A percentile compares a stretch with the other conserved stretches of the same genome.
Evolutionary conservation across 2,113 vertebrate species (phyloP).

Genomic region (Promerops cafer): DNA sequence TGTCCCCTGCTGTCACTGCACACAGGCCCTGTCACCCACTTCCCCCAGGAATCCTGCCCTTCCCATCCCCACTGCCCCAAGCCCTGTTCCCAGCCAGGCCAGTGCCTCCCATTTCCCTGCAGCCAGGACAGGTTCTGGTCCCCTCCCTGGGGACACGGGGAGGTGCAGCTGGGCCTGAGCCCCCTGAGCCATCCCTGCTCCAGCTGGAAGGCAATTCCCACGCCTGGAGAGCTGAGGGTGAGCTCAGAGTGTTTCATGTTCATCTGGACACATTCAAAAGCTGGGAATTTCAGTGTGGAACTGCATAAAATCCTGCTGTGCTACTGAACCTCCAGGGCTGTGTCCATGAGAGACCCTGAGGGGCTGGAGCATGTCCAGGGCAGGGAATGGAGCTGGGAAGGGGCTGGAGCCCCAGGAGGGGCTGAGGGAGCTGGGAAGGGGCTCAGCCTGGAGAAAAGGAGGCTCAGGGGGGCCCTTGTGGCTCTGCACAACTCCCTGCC

Average conservation of each 20-base stretch:
- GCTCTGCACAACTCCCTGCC: background rate
- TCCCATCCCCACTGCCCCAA: no score
- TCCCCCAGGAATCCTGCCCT: background rate
- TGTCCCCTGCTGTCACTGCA: background rate
- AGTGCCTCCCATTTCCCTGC: background rate
- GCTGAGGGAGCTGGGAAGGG: background rate
- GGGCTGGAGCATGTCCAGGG: background rate
- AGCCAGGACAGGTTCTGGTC: background rate
- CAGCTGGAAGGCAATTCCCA: background rate
- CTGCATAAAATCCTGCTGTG: rapidly evolving
- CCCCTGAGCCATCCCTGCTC: background rate
- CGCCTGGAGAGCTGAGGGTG: background rate
- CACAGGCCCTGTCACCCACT: rapidly evolving
- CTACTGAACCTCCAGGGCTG: background rate
- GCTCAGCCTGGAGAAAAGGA: background rate
- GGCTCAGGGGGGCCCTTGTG: background rate
- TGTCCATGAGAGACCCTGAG: background rate
- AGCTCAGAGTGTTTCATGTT: rapidly evolving
- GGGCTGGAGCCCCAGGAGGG: no score
- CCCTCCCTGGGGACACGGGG: background rate
- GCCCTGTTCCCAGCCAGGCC: background rate
- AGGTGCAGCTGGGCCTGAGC: background rate
- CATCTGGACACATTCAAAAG: background rate
- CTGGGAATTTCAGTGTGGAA: background rate
- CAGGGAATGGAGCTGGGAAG: rapidly evolving